Evolutionary conservation across 1,140 invertebrate species (phyloP), one percentile per base, ranked within the genome.

Genomic region (Ptiloglossa arizonensis): DNA sequence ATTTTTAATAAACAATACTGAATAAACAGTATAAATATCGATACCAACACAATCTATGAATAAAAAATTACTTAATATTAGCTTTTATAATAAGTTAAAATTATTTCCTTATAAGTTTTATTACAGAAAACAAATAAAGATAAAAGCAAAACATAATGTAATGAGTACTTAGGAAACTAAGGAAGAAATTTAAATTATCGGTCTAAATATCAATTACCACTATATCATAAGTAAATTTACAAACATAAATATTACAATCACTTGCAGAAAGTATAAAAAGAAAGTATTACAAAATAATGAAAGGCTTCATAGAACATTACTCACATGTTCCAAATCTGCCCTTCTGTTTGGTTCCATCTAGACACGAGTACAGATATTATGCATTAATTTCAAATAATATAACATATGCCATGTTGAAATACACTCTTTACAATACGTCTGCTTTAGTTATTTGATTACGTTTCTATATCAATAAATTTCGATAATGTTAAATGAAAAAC

Each of bases 321-420:
- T 96, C 94, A 96, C 95, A 94, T 95, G 95, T 92, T 96, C 95
- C 92, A 94, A 93, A 94, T 95, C 95, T 81, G 94, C 93, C 93
- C 94, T 95, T 91, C 95, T 94, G 93, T 95, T 95, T 86, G 95
- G 95, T 94, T 96, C 95, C 96, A 96, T 95, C 95, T 96, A 93
- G 90, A 91, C 88, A 92, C 80, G 88, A 91, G 86, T 81, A 67
- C 80, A 44, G 76, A 75, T 69, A 50, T 22, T 50, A 27, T 72
- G 87, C 86, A 82, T 83, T 84, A 82, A 80, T 35, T 60, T 60
- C 1, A 48, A 57, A 29, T 50, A 59, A 74, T 86, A 83, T 89
- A 90, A 87, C 83, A 62, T 64, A 66, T 38, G n/a, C 15, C 35
- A 62, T 5, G 32, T 17, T 69, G 27, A 54, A 38, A 38, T 29